Evolutionary conservation across 2,888 invertebrate species (phyloP).

Genomic region (Dicyrtomina minuta): DNA sequence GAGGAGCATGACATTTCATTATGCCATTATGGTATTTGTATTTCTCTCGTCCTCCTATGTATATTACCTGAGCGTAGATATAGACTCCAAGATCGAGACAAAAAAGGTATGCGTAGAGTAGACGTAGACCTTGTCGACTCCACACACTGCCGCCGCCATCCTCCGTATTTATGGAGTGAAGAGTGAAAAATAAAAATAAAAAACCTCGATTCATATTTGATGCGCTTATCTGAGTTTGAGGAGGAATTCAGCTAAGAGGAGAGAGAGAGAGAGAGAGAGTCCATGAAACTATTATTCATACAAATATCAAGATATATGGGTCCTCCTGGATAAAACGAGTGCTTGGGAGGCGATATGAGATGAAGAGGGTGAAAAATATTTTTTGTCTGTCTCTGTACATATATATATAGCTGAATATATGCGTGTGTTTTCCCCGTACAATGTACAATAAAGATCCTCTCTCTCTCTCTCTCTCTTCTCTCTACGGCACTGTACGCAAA

Average conservation of each 20-base stretch:
- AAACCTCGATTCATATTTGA: conserved; percentile 41
- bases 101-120: not conserved
- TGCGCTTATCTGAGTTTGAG: conserved; percentile 26
- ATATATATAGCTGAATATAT: too few species aligned
- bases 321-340: conserved; percentile 31
- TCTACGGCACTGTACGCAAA: conserved; percentile 27
- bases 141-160: not conserved
- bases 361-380: conserved; percentile 7
- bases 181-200: conserved; percentile 15
- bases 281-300: conserved; percentile 38
- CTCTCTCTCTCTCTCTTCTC: too few species aligned
- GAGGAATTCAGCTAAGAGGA: conserved; percentile 16
- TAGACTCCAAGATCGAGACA: not conserved
- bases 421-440: not conserved
- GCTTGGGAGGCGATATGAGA: not conserved
- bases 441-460: not conserved
- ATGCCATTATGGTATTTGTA: too few species aligned
- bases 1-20: conserved; percentile 9
- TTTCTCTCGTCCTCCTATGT: too few species aligned
- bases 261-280: not conserved
- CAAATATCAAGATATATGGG: conserved; percentile 43
- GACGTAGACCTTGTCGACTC: too few species aligned
- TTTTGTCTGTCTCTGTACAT: too few species aligned
- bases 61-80: not conserved
- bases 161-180: conserved; percentile 3